Percentiles rank a stretch among this genome's conserved stretches.
Evolutionary conservation across 64 coral and sea anemone genomes (phyloP).

Genomic region (Anthopleura sola): DNA sequence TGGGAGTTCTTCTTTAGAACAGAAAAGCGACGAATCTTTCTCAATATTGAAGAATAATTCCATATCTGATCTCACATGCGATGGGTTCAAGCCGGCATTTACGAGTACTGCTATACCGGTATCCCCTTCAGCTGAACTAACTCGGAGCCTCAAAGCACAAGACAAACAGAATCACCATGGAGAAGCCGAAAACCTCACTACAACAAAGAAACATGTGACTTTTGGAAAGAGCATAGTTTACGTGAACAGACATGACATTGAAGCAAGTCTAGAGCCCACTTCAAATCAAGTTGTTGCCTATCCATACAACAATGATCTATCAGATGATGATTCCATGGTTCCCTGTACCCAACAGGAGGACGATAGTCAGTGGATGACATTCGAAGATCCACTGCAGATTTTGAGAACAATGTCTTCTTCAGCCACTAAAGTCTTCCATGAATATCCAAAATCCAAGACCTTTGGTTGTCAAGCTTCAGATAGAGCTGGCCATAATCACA

Average conservation of each 20-base stretch:
- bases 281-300: not conserved
- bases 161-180: not conserved
- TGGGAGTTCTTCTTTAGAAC: not conserved
- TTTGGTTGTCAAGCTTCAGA: not conserved
- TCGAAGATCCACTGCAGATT: not conserved
- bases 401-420: not conserved
- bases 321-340: not conserved
- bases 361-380: not conserved
- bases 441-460: not conserved
- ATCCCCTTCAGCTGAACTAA: not conserved
- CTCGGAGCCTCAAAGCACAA: not conserved
- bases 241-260: not conserved
- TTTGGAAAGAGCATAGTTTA: not conserved
- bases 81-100: not conserved
- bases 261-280: not conserved
- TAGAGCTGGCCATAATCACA: not conserved
- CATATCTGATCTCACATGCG: not conserved
- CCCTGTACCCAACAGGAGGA: not conserved
- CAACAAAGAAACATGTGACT: not conserved
- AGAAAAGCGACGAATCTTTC: constrained; percentile 17
- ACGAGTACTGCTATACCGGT: not conserved
- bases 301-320: not conserved
- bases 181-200: not conserved
- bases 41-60: not conserved
- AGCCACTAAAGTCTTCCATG: not conserved